Conservation (phyloP, 2,888 invertebrate species). For the Nymphalis polychloros region DNA sequence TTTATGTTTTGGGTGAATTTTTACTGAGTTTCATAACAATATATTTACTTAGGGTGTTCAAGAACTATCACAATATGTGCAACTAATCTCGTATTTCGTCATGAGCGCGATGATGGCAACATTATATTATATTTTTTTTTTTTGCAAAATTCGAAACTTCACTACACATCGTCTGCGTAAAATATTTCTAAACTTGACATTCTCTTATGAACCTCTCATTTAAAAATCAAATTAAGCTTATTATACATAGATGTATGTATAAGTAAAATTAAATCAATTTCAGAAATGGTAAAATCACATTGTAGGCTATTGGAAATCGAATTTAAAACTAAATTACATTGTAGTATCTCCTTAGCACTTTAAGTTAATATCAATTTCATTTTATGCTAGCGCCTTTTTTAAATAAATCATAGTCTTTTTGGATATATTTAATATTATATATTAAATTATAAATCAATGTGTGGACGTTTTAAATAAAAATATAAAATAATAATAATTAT, state of each 20-base stretch:
- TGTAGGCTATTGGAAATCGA: slow-evolving; percentile 30
- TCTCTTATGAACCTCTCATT: background rate
- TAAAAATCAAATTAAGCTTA: background rate
- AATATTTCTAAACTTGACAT: background rate
- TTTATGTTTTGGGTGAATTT: background rate
- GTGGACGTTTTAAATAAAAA: slow-evolving; percentile 47
- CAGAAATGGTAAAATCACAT: slow-evolving; percentile 14
- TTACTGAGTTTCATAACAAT: background rate
- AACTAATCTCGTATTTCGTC: slow-evolving; percentile 9
- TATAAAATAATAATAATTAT: slow-evolving; percentile 30
- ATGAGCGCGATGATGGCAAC: background rate
- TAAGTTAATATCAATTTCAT: slow-evolving; percentile 27
- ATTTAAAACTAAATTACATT: slow-evolving; percentile 28
- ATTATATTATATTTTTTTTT: slow-evolving; percentile 11
- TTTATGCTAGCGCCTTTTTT: slow-evolving; percentile 30
- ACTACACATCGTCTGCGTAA: background rate
- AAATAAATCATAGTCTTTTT: slow-evolving; percentile 38
- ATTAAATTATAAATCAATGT: slow-evolving; percentile 46
- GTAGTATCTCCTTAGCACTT: slow-evolving; percentile 19
- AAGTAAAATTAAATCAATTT: slow-evolving; percentile 10
- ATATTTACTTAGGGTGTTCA: slow-evolving; percentile 5
- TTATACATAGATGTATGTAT: background rate
- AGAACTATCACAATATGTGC: background rate
- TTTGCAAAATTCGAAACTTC: slow-evolving; percentile 24
- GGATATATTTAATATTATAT: slow-evolving; percentile 33